Base-by-base conservation (phyloP, 1,140 invertebrate genomes). In the Drosophila ohnishii region DNA sequence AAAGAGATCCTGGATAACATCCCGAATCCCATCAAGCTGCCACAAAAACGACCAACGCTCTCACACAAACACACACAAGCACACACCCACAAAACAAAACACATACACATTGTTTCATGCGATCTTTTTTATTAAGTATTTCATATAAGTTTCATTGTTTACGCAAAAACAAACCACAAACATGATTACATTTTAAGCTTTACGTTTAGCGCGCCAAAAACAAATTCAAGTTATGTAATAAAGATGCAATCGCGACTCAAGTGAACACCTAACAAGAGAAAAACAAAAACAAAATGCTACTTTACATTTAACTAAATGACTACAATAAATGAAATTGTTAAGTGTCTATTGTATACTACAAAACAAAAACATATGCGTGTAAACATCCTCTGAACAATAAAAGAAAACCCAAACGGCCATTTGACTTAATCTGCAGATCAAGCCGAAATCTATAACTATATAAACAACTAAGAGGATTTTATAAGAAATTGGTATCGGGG, bases 51-150 rank as follows among this genome's bases (percentile, higher is more conserved):
- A 62, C 75, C 75, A 82, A 80, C 73, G 56, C 81, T 73, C 66
- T 76, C 80, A 82, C 28, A 70, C 64, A 80, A 35, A 73, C 56
- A 65, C 19, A 30, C 62, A 80, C 40, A 78, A 57, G 60, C 16
- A 22, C 67, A 82, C 34, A 70, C 75, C 76, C 45, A 67, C 57
- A 66, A 14, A 74, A 72, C 25, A 48, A 74, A 37, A 74, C 25
- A 75, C 34, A 75, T 40, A 84, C 42, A 83, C 47, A 84, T 79
- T 86, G 79, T 86, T 87, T 86, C 83, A 87, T 77, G 76, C 83
- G 83, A 87, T 87, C 82, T 87, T 88, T 84, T 84, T 73, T 77
- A 70, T 87, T 86, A 85, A 85, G 82, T 82, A 86, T 88, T 88
- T 87, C 83, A 76, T 88, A 76, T 87, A 87, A 80, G 82, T 80